A percentile compares a stretch with the other conserved stretches of the same genome.
These are phyloP conservation scores for Chascanopsetta lugubris DNA, from an alignment of 2,113 vertebrate species.

Conservation along the genomic window DNA sequence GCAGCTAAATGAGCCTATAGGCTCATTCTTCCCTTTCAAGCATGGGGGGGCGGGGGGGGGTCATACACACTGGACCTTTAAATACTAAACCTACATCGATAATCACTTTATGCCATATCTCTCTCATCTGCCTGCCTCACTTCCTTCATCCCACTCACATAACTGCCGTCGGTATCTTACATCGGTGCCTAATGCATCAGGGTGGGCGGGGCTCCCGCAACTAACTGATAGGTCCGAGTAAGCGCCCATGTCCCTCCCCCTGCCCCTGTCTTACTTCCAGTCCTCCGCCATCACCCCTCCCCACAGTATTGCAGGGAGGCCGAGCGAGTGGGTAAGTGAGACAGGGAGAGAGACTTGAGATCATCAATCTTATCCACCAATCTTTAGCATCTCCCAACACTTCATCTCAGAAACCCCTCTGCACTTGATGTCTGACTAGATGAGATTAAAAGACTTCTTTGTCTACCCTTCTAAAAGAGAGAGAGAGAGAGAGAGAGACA, in stretches of 20 bases:
- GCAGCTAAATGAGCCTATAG: too few species aligned
- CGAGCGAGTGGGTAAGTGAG: conserved; percentile 2
- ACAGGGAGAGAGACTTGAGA: conserved; percentile 14
- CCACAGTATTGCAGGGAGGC: conserved; percentile 20
- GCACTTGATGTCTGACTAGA: conserved; percentile 55
- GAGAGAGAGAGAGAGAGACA: too few species aligned
- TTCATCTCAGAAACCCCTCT: conserved; percentile 55
- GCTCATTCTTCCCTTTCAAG: too few species aligned
- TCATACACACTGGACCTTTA: too few species aligned
- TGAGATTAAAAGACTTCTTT: conserved; percentile 57
- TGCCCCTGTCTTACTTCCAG: conserved; percentile 22
- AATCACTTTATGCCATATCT: conserved; percentile 7
- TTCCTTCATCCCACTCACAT: conserved; percentile 20
- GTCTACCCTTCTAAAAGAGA: neutral
- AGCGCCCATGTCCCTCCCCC: conserved; percentile 23
- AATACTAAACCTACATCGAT: too few species aligned
- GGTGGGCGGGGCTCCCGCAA: conserved; percentile 44
- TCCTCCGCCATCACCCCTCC: neutral
- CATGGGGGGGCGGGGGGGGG: too few species aligned
- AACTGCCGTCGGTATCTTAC: conserved; percentile 25
- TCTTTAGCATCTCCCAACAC: conserved; percentile 54
- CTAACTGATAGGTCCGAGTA: conserved; percentile 31
- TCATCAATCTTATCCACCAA: conserved; percentile 56
- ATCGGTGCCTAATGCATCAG: conserved; percentile 45
- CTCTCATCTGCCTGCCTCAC: neutral